phyloP scores from a whole-genome alignment of 92 coral and sea anemone species.

The Phymanthus crucifer region DNA sequence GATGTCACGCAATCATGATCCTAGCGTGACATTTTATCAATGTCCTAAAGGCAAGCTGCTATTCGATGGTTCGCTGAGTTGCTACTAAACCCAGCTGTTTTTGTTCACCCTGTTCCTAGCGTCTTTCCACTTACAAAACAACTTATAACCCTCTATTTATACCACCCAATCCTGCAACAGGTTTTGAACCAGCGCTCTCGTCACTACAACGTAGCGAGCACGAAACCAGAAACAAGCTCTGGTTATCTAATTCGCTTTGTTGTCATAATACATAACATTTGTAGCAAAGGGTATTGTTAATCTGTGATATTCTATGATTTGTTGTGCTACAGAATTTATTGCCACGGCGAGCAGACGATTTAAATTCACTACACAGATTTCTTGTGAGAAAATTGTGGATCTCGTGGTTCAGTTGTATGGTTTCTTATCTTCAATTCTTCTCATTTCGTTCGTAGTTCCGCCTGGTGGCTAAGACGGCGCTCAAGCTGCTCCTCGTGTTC shows the following conservation, averaged over 20 bases:
- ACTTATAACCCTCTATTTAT: slow-evolving; percentile 6
- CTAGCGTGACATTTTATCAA: background rate
- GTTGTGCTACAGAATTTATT: slow-evolving; percentile 8
- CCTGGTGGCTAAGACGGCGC: slow-evolving; percentile 94
- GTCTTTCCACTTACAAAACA: slow-evolving; percentile 8
- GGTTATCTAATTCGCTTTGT: slow-evolving; percentile 11
- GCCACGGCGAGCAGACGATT: slow-evolving; percentile 13
- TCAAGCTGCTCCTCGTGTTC: slow-evolving; percentile 89
- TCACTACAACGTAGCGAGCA: background rate
- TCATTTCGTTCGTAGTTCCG: slow-evolving; percentile 73
- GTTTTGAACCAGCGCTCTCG: background rate
- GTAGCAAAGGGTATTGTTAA: slow-evolving; percentile 16
- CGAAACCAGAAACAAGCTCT: slow-evolving; percentile 17
- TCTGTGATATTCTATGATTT: background rate
- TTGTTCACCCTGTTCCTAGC: background rate
- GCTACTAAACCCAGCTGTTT: slow-evolving; percentile 30
- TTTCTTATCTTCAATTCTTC: background rate
- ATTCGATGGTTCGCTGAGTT: background rate
- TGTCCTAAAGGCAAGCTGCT: background rate
- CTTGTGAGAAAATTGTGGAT: background rate
- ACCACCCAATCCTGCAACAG: background rate
- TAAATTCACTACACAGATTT: background rate
- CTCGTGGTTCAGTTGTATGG: background rate
- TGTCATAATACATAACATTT: slow-evolving; percentile 29
- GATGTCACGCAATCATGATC: background rate